Evolutionary conservation across 1,140 invertebrate genomes (phyloP).

Genomic region (Drosophila cardini): DNA sequence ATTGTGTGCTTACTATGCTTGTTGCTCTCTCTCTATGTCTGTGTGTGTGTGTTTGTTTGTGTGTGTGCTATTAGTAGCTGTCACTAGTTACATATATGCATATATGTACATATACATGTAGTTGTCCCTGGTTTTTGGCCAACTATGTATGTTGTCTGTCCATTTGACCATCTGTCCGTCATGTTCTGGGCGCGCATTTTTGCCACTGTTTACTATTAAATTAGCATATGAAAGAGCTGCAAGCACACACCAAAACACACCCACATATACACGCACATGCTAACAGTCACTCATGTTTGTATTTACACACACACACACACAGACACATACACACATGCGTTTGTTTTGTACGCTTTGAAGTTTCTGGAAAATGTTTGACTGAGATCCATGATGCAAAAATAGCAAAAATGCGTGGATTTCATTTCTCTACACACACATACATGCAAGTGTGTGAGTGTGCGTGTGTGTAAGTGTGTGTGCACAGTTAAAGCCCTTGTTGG

Average conservation of each 20-base stretch:
- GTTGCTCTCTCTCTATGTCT: slow-evolving; percentile 2
- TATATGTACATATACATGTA: slow-evolving; percentile 13
- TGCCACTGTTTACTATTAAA: slow-evolving; percentile 67
- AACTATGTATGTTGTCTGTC: neutral
- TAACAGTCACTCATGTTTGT: slow-evolving; percentile 1
- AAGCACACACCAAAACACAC: slow-evolving; percentile 24
- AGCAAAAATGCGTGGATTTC: slow-evolving; percentile 40
- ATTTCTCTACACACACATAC: slow-evolving; percentile 9
- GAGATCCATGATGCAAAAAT: slow-evolving; percentile 30
- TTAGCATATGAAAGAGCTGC: slow-evolving; percentile 64
- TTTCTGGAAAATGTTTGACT: slow-evolving; percentile 19
- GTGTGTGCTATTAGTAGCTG: slow-evolving; percentile 63
- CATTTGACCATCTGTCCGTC: neutral
- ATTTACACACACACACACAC: slow-evolving; percentile 9
- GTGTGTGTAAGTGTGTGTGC: neutral
- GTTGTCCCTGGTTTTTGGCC: slow-evolving; percentile 4
- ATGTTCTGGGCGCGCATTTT: slow-evolving; percentile 47
- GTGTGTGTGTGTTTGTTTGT: slow-evolving; percentile 20
- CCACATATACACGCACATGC: slow-evolving; percentile 11
- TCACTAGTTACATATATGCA: slow-evolving; percentile 51
- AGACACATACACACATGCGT: slow-evolving; percentile 3
- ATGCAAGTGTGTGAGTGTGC: neutral
- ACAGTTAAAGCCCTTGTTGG: no score
- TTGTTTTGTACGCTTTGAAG: neutral
- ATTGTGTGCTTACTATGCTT: slow-evolving; percentile 46